Evolutionary conservation across 2,113 vertebrate species (phyloP).

Genomic region (Atractosteus spatula): DNA sequence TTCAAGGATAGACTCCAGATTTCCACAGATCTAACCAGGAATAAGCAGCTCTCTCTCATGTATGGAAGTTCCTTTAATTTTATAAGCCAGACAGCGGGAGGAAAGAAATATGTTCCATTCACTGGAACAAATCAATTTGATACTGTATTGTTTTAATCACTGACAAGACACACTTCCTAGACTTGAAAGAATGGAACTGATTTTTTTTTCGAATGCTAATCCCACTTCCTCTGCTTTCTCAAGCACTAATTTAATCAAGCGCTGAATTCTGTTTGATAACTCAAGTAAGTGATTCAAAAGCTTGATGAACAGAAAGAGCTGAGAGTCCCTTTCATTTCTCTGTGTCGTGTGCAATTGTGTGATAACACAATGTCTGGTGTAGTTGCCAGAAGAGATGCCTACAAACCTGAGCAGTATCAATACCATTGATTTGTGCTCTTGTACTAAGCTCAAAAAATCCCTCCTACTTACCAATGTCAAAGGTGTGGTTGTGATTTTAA

Average conservation of each 20-base stretch:
- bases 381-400: background rate
- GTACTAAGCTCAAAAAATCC: no score
- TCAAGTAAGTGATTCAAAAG: conserved; percentile 2
- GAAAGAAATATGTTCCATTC: conserved; percentile 7
- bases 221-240: background rate
- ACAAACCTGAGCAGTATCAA: no score
- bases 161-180: conserved; percentile 1
- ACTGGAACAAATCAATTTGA: conserved; percentile 8
- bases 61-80: conserved; percentile 2
- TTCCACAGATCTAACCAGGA: no score
- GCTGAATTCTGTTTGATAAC: conserved; percentile 16
- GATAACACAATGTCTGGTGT: background rate
- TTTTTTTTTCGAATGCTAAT: conserved; percentile 12
- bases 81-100: conserved; percentile 8
- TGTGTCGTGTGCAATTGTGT: background rate
- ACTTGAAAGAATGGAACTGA: conserved; percentile 10
- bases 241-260: conserved; percentile 12
- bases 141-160: conserved; percentile 14
- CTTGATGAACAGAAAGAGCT: background rate
- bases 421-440: no score
- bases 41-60: no score
- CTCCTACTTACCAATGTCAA: no score
- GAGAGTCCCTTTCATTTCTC: conserved; percentile 8
- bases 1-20: no score
- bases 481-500: no score